Evolutionary conservation across 1,140 invertebrate genomes (phyloP), one percentile per base, ranked within the genome.

Genomic region (Samia ricini): DNA sequence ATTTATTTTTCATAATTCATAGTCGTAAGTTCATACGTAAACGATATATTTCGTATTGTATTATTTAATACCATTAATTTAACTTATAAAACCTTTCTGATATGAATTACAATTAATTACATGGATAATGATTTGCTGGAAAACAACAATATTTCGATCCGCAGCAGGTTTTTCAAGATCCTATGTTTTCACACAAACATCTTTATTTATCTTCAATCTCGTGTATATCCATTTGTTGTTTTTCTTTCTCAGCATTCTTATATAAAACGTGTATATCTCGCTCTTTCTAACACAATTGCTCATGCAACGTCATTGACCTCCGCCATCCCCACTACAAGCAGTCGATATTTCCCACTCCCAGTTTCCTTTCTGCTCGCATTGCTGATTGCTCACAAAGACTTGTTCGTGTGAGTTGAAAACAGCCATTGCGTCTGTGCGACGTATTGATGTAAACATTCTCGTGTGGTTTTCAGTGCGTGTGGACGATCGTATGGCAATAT

Each of bases 361-460:
- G 60, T 55, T 65, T 42, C 12, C 33, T 15, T 42, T 42, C n/a
- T 12, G 33, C 33, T 42, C 33, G 15, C 33, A 42, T 42, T 15
- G 33, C 33, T 42, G 15, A 42, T 15, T 42, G 33, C 33, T 15
- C 33, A 42, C 33, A 42, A 42, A 42, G 33, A 15, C n/a, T 42
- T 42, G n/a, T 22, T 66, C 69, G 79, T 85, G 80, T 86, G 85
- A 55, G 83, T n/a, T 84, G 57, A 60, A 74, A 74, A 72, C 74
- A 71, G 71, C 72, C 77, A 79, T 74, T 85, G 83, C 79, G 83
- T 66, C 78, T 85, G 81, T 83, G 79, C 82, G 79, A 68, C 72
- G 72, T 85, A 88, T 86, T 82, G 83, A 89, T 88, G 83, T 89
- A 88, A 88, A 89, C 85, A 89, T 85, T 84, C 77, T 73, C 74